Percentiles rank a stretch among this genome's conserved stretches.
These are phyloP conservation scores for Sinelater perroti DNA, from an alignment of 2,888 invertebrate genomes.

Conservation along the genomic window DNA sequence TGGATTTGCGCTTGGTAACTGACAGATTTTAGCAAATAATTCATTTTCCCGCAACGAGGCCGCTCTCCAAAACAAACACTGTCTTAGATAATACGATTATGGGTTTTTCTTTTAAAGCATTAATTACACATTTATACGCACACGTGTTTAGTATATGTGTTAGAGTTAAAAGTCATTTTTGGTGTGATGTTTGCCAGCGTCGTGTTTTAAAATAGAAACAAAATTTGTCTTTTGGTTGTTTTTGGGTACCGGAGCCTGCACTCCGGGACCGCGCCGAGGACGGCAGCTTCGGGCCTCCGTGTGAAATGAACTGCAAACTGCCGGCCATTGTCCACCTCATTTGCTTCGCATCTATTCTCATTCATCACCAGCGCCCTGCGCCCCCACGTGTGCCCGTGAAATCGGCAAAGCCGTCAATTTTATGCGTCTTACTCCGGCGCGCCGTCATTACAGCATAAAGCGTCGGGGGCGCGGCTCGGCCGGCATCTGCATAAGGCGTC, in stretches of 20 bases:
- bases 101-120: not conserved
- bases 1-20: too few species aligned
- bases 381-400: conserved; percentile 45
- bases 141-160: conserved; percentile 4
- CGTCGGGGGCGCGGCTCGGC: conserved; percentile 50
- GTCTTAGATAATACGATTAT: too few species aligned
- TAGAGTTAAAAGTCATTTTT: conserved; percentile 2
- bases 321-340: conserved; percentile 59
- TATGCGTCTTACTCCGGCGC: conserved; percentile 55
- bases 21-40: too few species aligned
- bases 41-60: too few species aligned
- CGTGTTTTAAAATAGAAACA: not conserved
- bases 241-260: not conserved
- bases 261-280: conserved; percentile 11
- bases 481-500: conserved; percentile 47
- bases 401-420: conserved; percentile 56
- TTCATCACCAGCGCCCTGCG: conserved; percentile 48
- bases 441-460: conserved; percentile 55
- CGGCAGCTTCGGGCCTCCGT: conserved; percentile 39
- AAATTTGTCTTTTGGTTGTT: not conserved
- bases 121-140: conserved; percentile 7
- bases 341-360: conserved; percentile 54
- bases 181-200: conserved; percentile 5
- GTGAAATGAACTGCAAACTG: conserved; percentile 55
- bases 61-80: too few species aligned